These are phyloP conservation scores for Idaea straminata DNA, from an alignment of 2,888 invertebrate genomes.

Conservation along the genomic window DNA sequence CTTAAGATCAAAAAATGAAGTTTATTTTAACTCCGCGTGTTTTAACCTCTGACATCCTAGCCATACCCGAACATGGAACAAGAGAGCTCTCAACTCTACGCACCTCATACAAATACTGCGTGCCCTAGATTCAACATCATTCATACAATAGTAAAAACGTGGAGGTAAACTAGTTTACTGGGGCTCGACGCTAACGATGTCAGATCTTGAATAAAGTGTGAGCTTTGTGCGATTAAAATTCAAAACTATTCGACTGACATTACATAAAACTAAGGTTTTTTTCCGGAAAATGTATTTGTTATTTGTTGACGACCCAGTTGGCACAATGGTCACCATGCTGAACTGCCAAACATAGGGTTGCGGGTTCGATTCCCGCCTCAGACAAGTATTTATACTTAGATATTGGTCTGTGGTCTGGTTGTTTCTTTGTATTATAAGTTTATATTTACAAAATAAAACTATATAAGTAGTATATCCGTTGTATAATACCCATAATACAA, in stretches of 20 bases:
- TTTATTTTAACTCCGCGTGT: neutral
- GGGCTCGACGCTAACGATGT: slow-evolving; percentile 47
- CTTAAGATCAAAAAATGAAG: too few species aligned
- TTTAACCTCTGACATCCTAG: neutral
- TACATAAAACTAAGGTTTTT: slow-evolving; percentile 1
- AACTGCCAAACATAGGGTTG: too few species aligned
- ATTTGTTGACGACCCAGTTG: too few species aligned
- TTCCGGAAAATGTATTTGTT: too few species aligned
- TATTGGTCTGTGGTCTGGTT: too few species aligned
- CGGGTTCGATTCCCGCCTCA: too few species aligned
- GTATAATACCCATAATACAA: too few species aligned
- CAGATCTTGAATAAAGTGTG: slow-evolving; percentile 22
- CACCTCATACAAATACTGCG: slow-evolving; percentile 53
- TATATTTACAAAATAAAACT: too few species aligned
- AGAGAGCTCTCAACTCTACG: slow-evolving; percentile 42
- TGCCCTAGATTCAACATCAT: slow-evolving; percentile 52
- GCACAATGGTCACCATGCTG: too few species aligned
- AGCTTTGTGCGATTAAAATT: slow-evolving; percentile 5
- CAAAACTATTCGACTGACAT: neutral
- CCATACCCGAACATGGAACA: slow-evolving; percentile 8
- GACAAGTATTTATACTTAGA: too few species aligned
- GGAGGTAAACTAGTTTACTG: slow-evolving; percentile 40
- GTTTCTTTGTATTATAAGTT: too few species aligned
- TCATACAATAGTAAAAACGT: slow-evolving; percentile 45
- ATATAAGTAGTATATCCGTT: too few species aligned